Base-by-base conservation (phyloP, 2,888 invertebrate genomes). In the Amphipoea oculea region DNA sequence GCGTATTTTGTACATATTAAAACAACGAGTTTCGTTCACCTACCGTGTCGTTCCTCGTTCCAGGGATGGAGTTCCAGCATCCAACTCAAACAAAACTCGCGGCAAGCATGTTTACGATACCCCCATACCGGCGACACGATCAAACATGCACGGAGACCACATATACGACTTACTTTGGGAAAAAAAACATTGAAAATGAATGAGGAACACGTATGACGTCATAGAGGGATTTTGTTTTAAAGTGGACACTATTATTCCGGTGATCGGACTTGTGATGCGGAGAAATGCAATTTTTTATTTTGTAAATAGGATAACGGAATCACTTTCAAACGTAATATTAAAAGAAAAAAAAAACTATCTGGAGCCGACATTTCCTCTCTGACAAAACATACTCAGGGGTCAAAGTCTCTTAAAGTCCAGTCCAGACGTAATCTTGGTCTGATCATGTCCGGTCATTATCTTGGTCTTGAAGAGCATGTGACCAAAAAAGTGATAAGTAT, bases 11-110 rank as follows among this genome's bases (percentile, higher is more conserved):
- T 51, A 20, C 62, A 70, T 72, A 73, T 17, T 20, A 57, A 65
- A 54, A 42, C 62, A 17, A n/a, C 62, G 29, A 51, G 0, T n/a
- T 1, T n/a, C 20, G 17, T 40, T 2, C 36, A 51, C 57, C 6
- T 12, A 73, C 29, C 65, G 14, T 54, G n/a, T 14, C 4, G n/a
- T 67, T 72, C 40, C n/a, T 51, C 23, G 57, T n/a, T 75, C 60
- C 1, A 48, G 14, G 54, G 48, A 42, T 60, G 48, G 65, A 85
- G 81, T 83, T 82, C 79, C 73, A 78, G 80, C 77, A 67, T 73
- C 72, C 76, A 90, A 91, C 87, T 90, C 90, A 92, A 91, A 91
- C 88, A 91, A 66, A 88, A 89, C 86, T 79, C 60, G 82, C 71
- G 78, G 85, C 77, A 83, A 86, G 57, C 82, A 51, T 90, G 87